Conservation (phyloP, 2,113 vertebrate genomes). For the Elgaria multicarinata region DNA sequence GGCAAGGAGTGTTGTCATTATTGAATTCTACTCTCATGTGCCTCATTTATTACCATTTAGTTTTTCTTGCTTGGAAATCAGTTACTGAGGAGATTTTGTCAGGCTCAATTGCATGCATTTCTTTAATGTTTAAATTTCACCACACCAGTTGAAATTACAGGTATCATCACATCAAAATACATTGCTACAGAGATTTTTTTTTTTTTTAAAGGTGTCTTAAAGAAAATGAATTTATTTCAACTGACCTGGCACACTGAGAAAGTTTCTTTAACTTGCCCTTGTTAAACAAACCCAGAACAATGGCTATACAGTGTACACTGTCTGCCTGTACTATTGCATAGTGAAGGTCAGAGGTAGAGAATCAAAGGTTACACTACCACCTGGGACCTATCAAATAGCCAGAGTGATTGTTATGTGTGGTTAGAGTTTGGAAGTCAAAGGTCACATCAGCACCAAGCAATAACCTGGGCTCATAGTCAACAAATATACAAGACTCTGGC, state of each 20-base stretch:
- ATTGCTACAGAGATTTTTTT: too few relatives aligned
- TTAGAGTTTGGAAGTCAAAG: background rate
- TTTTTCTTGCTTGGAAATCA: background rate
- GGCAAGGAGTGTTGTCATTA: background rate
- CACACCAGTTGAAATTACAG: background rate
- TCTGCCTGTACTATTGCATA: background rate
- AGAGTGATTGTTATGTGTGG: background rate
- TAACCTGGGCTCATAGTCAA: background rate
- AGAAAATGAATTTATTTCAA: background rate
- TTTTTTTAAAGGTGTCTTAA: background rate
- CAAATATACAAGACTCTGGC: background rate
- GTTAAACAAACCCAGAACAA: background rate
- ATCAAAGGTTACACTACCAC: background rate
- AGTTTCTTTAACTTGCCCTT: background rate
- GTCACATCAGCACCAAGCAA: background rate
- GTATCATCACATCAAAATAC: background rate
- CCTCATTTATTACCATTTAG: background rate
- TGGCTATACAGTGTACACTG: background rate
- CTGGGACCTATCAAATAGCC: background rate
- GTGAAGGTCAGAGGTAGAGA: background rate
- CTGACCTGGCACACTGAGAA: background rate
- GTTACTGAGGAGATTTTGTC: background rate
- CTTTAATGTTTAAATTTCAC: background rate
- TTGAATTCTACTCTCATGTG: background rate
- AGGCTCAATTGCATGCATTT: background rate